Conservation (phyloP, 2,797 vertebrate species). For the Trachops cirrhosus region DNA sequence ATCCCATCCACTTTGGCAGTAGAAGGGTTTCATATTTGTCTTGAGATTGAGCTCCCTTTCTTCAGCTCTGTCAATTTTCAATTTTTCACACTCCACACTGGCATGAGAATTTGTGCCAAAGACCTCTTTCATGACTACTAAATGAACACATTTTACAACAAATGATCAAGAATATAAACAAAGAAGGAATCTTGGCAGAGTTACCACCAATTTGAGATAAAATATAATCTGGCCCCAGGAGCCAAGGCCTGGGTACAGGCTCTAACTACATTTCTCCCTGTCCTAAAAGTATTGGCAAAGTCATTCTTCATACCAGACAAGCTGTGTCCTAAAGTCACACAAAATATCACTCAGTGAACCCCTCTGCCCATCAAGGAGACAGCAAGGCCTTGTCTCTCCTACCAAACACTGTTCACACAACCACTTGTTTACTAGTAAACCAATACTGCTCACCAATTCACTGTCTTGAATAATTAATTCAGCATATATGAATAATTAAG, state of each 20-base stretch:
- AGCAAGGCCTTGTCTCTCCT: background rate
- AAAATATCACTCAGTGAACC: background rate
- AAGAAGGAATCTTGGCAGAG: background rate
- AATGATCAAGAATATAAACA: background rate
- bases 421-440: background rate
- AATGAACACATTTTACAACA: background rate
- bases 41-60: background rate
- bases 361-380: background rate
- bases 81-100: background rate
- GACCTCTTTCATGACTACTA: background rate
- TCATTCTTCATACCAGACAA: background rate
- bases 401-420: background rate
- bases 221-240: background rate
- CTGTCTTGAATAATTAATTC: conserved; percentile 46
- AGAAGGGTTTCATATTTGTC: background rate
- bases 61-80: background rate
- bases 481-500: background rate
- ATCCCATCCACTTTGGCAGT: background rate
- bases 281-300: background rate
- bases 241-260: background rate
- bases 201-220: background rate
- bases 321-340: fast-evolving
- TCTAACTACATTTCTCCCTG: no score
- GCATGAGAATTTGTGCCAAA: background rate
- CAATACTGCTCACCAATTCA: background rate